Evolutionary conservation across 2,888 invertebrate genomes (phyloP).

Genomic region (Napeogenes sylphis): DNA sequence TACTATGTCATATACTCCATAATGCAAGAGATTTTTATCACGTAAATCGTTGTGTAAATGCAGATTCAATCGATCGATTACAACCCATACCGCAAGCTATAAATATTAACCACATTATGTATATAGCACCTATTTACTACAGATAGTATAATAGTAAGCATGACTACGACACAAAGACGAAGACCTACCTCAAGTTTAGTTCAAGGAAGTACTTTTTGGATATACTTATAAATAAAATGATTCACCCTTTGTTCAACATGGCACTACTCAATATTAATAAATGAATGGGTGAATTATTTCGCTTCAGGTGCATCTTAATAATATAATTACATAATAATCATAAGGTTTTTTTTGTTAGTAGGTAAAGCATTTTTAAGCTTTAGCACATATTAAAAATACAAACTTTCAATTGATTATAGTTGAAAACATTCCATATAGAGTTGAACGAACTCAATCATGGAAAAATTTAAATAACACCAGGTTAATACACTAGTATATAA

Average conservation of each 20-base stretch:
- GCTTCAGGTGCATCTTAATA: too few species aligned
- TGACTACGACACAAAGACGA: not conserved
- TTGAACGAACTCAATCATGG: constrained; percentile 27
- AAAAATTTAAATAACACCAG: constrained; percentile 24
- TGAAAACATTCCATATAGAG: constrained; percentile 8
- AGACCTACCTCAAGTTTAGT: not conserved
- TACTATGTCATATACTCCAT: not conserved
- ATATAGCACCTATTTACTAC: not conserved
- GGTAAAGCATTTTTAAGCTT: too few species aligned
- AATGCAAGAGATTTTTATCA: constrained; percentile 5
- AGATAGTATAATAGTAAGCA: not conserved
- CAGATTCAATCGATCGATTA: constrained; percentile 1
- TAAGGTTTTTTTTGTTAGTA: too few species aligned
- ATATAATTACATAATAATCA: too few species aligned
- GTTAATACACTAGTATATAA: constrained; percentile 21
- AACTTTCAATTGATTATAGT: not conserved
- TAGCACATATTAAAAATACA: not conserved
- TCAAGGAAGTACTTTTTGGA: not conserved
- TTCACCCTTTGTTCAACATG: too few species aligned
- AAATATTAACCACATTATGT: constrained; percentile 6
- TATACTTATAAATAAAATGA: not conserved
- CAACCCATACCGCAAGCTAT: constrained; percentile 3
- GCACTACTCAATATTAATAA: too few species aligned
- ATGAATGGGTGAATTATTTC: too few species aligned
- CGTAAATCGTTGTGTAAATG: not conserved